Percentiles rank a stretch among this genome's conserved stretches.
These are phyloP conservation scores for Artibeus lituratus DNA, from an alignment of 2,797 vertebrate species.

Conservation along the genomic window DNA sequence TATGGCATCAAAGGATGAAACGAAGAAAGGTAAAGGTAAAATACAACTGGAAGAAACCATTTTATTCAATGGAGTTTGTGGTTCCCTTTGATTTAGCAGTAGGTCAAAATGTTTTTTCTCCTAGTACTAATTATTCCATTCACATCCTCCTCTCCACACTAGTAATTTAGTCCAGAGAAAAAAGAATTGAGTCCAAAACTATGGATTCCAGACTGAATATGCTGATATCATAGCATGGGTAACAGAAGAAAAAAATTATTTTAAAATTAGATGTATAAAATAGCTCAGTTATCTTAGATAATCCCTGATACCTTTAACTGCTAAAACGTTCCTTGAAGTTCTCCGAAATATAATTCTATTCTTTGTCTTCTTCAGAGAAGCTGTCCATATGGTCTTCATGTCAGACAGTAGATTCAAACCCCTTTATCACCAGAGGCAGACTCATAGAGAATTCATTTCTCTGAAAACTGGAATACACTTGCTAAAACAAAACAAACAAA, in stretches of 20 bases:
- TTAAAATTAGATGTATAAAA: not conserved
- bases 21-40: not conserved
- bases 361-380: not conserved
- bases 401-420: not conserved
- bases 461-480: slow-evolving; percentile 20
- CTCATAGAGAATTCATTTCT: not conserved
- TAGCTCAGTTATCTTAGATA: not conserved
- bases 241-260: not conserved
- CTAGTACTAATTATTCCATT: not conserved
- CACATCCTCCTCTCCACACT: too few species aligned
- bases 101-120: not conserved
- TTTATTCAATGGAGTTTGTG: not conserved
- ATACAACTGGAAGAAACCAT: not conserved
- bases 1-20: not conserved
- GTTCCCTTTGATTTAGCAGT: not conserved
- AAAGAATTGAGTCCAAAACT: not conserved
- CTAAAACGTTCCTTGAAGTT: slow-evolving; percentile 22
- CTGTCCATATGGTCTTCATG: slow-evolving; percentile 36
- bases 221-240: not conserved
- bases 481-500: slow-evolving; percentile 23
- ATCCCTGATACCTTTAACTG: not conserved
- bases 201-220: not conserved
- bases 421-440: slow-evolving; percentile 64
- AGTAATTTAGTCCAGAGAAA: not conserved
- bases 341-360: not conserved